These are phyloP conservation scores for Paralichthys olivaceus DNA, from an alignment of 2,113 vertebrate species.

Conservation along the genomic window DNA sequence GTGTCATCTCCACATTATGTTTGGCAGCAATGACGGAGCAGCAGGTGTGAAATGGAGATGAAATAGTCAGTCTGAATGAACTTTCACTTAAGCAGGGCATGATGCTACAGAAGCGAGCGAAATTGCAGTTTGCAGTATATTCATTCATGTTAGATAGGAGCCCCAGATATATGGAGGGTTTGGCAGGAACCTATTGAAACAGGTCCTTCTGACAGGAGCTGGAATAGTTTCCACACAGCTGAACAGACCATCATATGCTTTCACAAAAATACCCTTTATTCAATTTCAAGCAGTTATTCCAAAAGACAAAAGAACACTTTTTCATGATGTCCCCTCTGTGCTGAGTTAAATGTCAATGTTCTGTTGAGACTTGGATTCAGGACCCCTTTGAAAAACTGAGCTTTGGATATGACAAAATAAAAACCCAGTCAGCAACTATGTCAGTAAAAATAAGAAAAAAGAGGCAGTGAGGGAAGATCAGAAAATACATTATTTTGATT, in stretches of 20 bases:
- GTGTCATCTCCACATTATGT: constrained; percentile 57
- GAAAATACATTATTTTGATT: background rate
- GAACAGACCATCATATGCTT: constrained; percentile 1
- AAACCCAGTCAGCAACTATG: constrained; percentile 50
- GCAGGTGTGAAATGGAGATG: constrained; percentile 72
- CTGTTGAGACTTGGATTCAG: background rate
- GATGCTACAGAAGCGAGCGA: constrained; percentile 10
- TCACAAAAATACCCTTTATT: constrained; percentile 8
- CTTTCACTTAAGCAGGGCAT: constrained; percentile 42
- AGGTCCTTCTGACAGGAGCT: constrained; percentile 22
- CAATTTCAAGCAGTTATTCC: constrained; percentile 20
- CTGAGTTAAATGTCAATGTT: background rate
- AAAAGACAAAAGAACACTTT: constrained; percentile 21
- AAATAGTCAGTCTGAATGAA: constrained; percentile 59
- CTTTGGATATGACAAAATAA: background rate
- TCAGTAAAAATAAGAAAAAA: constrained; percentile 32
- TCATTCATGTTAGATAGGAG: constrained; percentile 14
- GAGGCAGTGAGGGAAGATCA: background rate
- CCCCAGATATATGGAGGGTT: constrained; percentile 27
- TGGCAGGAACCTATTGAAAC: constrained; percentile 1
- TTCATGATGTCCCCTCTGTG: background rate
- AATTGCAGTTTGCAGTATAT: constrained; percentile 19
- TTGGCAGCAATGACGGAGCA: constrained; percentile 48
- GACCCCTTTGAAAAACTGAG: background rate
- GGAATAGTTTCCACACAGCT: constrained; percentile 2